Evolutionary conservation across 1,140 invertebrate genomes (phyloP), one percentile per base, ranked within the genome.

Genomic region (Drosophila willistoni): DNA sequence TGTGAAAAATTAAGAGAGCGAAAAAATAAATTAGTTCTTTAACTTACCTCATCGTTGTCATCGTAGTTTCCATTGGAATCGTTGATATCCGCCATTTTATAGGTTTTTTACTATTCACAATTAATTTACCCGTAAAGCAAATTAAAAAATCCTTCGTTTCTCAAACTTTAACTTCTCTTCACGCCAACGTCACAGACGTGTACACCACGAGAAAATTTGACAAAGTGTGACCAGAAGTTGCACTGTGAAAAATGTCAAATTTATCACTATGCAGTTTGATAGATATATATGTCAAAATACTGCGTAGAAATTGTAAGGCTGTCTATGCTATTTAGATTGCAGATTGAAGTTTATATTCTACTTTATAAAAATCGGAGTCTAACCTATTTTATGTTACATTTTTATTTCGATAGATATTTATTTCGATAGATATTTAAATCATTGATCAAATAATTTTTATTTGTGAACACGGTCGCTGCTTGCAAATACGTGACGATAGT

Each of bases 51-150:
- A 17, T 91, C 89, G 36, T 91, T 76, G 64, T 91, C 77, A 44
- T 89, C 82, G 66, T 91, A 91, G 61, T 91, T 90, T 68, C 84
- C 80, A 70, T 91, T 91, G 6, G 84, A 87, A 68, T 87, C 84
- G 25, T 87, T 87, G 9, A 83, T 29, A 67, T 87, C 84, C 3
- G 84, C 80, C 84, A 87, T 87, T 70, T 51, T 51, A 22, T 19
- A 22, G 17, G 22, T 36, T 64, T 44, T 71, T 56, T 57, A 51
- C 56, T 39, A 5, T 39, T 13, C 17, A 68, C n/a, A 67, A 68
- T 17, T 34, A 33, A 44, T 41, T 22, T 10, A 66, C 10, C 13
- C 33, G 70, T n/a, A 3, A 36, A 55, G 4, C 51, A 59, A 64
- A 9, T 41, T 54, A 47, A 65, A 29, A 29, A 6, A 29, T 29